Base-by-base conservation (phyloP, 1,140 invertebrate species). In the Drosophila orosa region DNA sequence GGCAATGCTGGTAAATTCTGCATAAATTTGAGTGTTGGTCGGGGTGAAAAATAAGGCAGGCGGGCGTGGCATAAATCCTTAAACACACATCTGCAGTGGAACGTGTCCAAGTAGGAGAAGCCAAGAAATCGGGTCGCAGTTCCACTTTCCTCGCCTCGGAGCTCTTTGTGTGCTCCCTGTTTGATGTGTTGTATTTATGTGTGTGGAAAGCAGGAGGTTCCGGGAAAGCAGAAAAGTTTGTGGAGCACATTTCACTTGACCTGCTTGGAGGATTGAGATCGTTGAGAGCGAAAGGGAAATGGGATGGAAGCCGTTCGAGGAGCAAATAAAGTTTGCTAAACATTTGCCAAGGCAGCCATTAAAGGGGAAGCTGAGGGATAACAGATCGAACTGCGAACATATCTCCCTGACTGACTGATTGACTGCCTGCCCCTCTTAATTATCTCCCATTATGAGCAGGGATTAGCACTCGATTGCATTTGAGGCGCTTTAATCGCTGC, bases 201-300 rank as follows among this genome's bases (percentile, higher is more conserved):
- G 55, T 66, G 54, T 62, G 56, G 29, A 35, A 50, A 52, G 27
- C 24, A 10, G 15, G 15, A 25, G 42, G 42, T 63, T 10, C 42
- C 39, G 33, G 33, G 27, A 33, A 59, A 40, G 22, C 12, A 33
- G 73, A 56, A 72, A 81, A 81, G 69, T 73, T 82, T 82, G 37
- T 69, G 57, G 62, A 77, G 74, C 78, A 48, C 71, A 66, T 81
- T 68, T 82, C 74, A 69, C 79, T 81, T 82, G 79, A 82, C 79
- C 79, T 74, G 74, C 59, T 82, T 78, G 58, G 27, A 10, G 10
- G 39, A 45, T 37, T 45, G 40, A 68, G 66, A 45, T 33, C n/a
- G 31, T 25, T 10, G 47, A 69, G 62, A 45, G 61, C 61, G n/a
- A 29, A 55, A 31, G 62, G 39, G 54, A 77, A 81, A 77, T 68